Percentiles rank a stretch among this genome's conserved stretches.
phyloP scores from a whole-genome alignment of 2,888 invertebrate genomes.

The Pollenia labialis region DNA sequence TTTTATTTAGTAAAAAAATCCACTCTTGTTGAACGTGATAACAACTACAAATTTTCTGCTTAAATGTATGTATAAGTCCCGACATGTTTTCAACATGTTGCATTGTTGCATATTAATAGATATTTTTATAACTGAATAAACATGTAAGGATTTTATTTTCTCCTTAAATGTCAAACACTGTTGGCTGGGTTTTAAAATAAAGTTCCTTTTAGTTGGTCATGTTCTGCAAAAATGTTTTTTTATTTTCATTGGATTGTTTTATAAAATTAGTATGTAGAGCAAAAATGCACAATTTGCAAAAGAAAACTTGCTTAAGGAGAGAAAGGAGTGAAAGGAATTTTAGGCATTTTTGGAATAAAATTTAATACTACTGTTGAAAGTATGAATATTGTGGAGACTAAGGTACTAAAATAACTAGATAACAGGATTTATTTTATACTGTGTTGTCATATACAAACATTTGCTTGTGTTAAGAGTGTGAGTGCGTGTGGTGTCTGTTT shows the following conservation, averaged over 20 bases:
- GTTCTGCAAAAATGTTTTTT: slow-evolving; percentile 38
- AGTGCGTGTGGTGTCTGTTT: not conserved
- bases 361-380: not conserved
- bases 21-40: slow-evolving; percentile 74
- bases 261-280: slow-evolving; percentile 54
- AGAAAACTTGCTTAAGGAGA: too few species aligned
- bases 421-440: slow-evolving; percentile 55
- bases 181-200: not conserved
- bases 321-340: not conserved
- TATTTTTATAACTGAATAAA: slow-evolving; percentile 46
- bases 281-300: slow-evolving; percentile 32
- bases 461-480: not conserved
- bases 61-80: too few species aligned
- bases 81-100: slow-evolving; percentile 54
- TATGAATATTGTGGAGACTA: not conserved
- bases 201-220: slow-evolving; percentile 14
- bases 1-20: slow-evolving; percentile 42
- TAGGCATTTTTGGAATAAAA: slow-evolving; percentile 1
- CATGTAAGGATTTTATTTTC: slow-evolving; percentile 24
- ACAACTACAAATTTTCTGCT: slow-evolving; percentile 18
- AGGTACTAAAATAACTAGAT: slow-evolving; percentile 61
- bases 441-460: not conserved
- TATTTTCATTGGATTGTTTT: slow-evolving; percentile 54
- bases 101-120: slow-evolving; percentile 54
- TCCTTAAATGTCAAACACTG: not conserved